These are phyloP conservation scores for Ligdia adustata DNA, from an alignment of 2,888 invertebrate genomes.

Conservation along the genomic window DNA sequence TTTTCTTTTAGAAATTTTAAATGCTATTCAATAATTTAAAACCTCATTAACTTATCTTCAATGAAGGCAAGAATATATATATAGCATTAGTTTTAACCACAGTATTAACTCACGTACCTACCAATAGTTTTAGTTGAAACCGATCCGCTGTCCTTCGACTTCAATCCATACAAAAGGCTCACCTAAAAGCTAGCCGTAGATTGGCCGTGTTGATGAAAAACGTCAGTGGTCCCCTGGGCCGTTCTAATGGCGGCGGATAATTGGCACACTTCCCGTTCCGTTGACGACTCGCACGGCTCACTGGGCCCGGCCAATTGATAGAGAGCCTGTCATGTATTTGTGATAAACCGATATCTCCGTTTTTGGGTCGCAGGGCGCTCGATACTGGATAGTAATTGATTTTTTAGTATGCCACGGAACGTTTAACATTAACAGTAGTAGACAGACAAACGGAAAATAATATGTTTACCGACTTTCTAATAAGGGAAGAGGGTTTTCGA, in stretches of 20 bases:
- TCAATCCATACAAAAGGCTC: conserved; percentile 11
- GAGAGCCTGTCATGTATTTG: conserved; percentile 42
- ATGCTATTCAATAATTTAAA: no score
- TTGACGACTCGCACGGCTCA: conserved; percentile 49
- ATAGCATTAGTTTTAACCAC: no score
- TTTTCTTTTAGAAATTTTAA: no score
- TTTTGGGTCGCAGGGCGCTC: conserved; percentile 12
- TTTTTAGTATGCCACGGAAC: conserved; percentile 15
- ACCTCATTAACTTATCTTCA: no score
- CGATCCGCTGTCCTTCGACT: conserved; percentile 11
- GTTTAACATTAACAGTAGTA: conserved; percentile 8
- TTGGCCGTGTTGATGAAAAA: conserved; percentile 41
- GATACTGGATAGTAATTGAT: conserved; percentile 19
- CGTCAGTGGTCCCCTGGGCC: conserved; percentile 42
- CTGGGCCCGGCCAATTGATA: conserved; percentile 44
- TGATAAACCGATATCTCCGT: conserved; percentile 30
- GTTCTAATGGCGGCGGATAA: conserved; percentile 51
- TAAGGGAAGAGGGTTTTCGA: neutral
- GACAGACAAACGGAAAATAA: neutral
- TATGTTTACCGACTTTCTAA: neutral
- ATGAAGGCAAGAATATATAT: no score
- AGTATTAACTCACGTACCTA: no score
- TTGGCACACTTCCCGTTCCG: conserved; percentile 57
- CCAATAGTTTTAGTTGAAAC: neutral
- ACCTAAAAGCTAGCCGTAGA: conserved; percentile 15